Evolutionary conservation across 2,888 invertebrate genomes (phyloP).

Genomic region (Acanthococcus lagerstroemiae): DNA sequence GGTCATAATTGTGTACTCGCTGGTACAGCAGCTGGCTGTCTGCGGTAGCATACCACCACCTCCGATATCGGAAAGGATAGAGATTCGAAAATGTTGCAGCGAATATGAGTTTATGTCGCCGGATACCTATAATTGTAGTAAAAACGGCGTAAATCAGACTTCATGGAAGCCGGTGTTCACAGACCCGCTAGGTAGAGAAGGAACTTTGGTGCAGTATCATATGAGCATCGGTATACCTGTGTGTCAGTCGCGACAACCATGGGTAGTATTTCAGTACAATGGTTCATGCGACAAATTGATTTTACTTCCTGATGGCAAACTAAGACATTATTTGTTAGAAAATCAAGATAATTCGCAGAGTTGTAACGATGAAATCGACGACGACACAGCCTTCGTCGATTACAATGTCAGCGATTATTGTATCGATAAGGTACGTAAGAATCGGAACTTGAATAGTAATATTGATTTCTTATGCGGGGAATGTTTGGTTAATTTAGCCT

Average conservation of each 20-base stretch:
- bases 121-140: too few relatives aligned
- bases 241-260: conserved; percentile 58
- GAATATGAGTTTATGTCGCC: not conserved
- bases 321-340: conserved; percentile 60
- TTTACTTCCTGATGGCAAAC: conserved; percentile 57
- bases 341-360: conserved; percentile 44
- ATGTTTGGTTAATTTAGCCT: not conserved
- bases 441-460: not conserved
- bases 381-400: conserved; percentile 46
- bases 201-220: conserved; percentile 36
- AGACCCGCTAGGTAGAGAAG: not conserved
- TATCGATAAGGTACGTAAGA: conserved; percentile 56
- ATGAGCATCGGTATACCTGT: conserved; percentile 56
- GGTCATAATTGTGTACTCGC: not conserved
- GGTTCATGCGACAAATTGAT: conserved; percentile 53
- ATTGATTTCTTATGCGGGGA: not conserved
- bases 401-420: conserved; percentile 68
- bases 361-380: conserved; percentile 42
- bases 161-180: conserved; percentile 5
- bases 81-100: conserved; percentile 9
- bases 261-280: conserved; percentile 55
- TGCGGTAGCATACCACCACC: conserved; percentile 2
- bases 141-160: too few relatives aligned
- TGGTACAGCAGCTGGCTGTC: conserved; percentile 1
- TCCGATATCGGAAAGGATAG: not conserved